These are phyloP conservation scores for Agrotis ipsilon DNA, from an alignment of 2,888 invertebrate genomes.

Conservation along the genomic window DNA sequence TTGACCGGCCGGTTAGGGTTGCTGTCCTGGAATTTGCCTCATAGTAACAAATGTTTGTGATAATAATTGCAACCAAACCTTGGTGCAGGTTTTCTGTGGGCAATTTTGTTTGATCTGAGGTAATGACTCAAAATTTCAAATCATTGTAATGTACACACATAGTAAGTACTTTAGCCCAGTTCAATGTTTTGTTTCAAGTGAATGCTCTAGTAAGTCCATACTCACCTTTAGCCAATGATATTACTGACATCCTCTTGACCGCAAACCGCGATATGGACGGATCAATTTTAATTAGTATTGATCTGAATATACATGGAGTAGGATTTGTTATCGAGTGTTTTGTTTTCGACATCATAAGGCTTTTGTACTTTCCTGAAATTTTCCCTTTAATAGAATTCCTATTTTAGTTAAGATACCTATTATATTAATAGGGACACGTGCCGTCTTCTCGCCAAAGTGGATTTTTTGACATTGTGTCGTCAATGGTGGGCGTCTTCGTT, in stretches of 20 bases:
- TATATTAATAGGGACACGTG: not conserved
- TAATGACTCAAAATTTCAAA: not conserved
- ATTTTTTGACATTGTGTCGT: not conserved
- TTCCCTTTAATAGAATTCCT: not conserved
- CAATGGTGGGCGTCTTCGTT: no score
- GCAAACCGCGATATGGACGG: slow-evolving; percentile 44
- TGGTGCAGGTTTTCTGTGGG: no score
- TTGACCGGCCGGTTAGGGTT: no score
- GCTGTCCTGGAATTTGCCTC: no score
- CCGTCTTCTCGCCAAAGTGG: not conserved
- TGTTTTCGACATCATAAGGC: not conserved
- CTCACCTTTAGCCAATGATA: slow-evolving; percentile 33
- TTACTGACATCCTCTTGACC: slow-evolving; percentile 37
- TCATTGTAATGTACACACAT: not conserved
- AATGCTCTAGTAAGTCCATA: not conserved
- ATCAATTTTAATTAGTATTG: slow-evolving; percentile 42
- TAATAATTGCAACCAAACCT: no score
- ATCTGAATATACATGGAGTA: slow-evolving; percentile 19
- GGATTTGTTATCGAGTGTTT: not conserved
- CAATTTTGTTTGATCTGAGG: no score
- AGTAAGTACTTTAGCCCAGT: not conserved
- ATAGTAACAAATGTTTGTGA: no score
- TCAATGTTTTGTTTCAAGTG: not conserved
- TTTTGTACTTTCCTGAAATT: no score
- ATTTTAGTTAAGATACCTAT: not conserved